Base-by-base conservation (phyloP, 2,888 invertebrate genomes). In the Venustoraphidia nigricollis region DNA sequence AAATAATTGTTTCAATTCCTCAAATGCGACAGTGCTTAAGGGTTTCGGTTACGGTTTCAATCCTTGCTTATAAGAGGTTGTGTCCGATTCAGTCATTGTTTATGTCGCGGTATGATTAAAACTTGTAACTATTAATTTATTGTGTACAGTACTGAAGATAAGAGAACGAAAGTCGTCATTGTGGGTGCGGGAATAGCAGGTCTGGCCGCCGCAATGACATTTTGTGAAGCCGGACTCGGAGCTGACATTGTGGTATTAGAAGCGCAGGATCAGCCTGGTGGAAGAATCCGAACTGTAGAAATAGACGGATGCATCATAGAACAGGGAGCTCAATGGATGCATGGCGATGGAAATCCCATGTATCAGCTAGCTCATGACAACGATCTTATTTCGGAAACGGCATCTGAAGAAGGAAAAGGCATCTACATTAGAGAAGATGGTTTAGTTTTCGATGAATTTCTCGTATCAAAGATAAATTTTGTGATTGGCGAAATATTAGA, bases 311-410 rank as follows among this genome's bases (percentile, higher is more conserved):
- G 61, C 35, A 61, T 69, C 52, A 57, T 79, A 43, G 80, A 80
- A 58, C 54, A 70, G 17, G 80, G 81, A 2, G 79, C 79, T 1
- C 79, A 79, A 57, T 80, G 77, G 75, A 60, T 80, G 38, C 79
- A 80, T 56, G 78, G 78, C 1, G 69, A 71, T 48, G 58, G 65
- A 45, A 78, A 73, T 58, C 58, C 62, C n/a, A 58, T 78, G 17
- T 75, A 69, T 49, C 58, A 68, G 52, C 59, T 75, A 27, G 71
- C 76, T 10, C 53, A 64, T 45, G 50, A 67, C 44, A 57, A 69
- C 49, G 58, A 69, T 45, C 63, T 79, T 36, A 53, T 77, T 10
- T 67, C 71, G 8, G 56, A 64, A n/a, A 56, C 62, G 47, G 62
- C 61, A 36, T 73, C 74, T 1, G 64, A 66, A 54, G 80, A 80